Percentiles rank a stretch among this genome's conserved stretches.
Conservation (phyloP, 2,113 vertebrate species). For the Arvicanthis niloticus region DNA sequence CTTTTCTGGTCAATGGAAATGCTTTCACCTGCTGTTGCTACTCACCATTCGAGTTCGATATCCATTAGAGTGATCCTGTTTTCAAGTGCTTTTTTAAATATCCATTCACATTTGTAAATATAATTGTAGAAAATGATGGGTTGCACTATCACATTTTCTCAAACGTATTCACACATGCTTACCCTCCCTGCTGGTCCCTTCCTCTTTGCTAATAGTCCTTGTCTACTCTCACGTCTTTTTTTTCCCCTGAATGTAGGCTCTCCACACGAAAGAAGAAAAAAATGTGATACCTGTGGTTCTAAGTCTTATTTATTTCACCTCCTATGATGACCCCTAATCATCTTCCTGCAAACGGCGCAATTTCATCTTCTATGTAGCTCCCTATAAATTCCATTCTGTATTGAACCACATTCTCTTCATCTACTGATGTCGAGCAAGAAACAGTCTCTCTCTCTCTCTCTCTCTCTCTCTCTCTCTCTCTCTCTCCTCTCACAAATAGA, state of each 20-base stretch:
- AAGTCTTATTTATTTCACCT: background rate
- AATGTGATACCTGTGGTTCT: background rate
- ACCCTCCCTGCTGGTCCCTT: background rate
- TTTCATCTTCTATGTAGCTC: background rate
- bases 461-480: background rate
- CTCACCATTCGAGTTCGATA: slow-evolving; percentile 25
- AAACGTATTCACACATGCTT: background rate
- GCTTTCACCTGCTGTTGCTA: background rate
- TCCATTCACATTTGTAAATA: background rate
- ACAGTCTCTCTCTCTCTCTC: background rate
- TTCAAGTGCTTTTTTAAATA: slow-evolving; percentile 5
- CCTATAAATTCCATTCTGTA: background rate
- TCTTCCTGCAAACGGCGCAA: background rate
- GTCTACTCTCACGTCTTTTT: background rate
- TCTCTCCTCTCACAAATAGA: background rate
- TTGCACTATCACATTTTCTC: background rate
- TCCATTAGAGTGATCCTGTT: background rate
- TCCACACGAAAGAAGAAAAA: background rate
- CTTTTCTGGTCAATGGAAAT: slow-evolving; percentile 32
- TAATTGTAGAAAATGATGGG: background rate
- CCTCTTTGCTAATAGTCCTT: background rate
- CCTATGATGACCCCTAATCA: background rate
- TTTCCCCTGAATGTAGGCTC: background rate
- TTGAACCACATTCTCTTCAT: background rate
- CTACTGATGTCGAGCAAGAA: background rate